phyloP scores from a whole-genome alignment of 2,888 invertebrate genomes.

The Mythimna pallens region DNA sequence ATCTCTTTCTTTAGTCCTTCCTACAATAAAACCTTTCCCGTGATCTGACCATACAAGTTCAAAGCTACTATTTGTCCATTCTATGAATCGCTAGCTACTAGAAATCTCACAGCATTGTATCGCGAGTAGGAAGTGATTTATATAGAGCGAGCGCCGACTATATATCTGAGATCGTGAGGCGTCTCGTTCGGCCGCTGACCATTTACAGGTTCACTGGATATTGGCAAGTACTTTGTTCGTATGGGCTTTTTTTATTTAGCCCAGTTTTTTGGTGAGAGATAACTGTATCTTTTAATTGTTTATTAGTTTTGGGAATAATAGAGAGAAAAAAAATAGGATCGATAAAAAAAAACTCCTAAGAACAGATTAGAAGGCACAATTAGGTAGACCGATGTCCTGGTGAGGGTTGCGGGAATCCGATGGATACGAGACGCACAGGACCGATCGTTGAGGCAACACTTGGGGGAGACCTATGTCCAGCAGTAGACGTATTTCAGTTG shows the following conservation, averaged over 20 bases:
- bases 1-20: not conserved
- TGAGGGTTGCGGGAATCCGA: too few species aligned
- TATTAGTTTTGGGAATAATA: not conserved
- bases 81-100: constrained; percentile 58
- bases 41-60: constrained; percentile 18
- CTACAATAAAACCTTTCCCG: constrained; percentile 16
- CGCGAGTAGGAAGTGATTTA: constrained; percentile 88
- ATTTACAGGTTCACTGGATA: constrained; percentile 76
- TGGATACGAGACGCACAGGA: too few species aligned
- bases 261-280: constrained; percentile 31
- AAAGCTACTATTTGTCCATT: constrained; percentile 50
- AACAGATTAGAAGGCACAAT: too few species aligned
- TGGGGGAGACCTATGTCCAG: too few species aligned
- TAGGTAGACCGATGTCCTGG: too few species aligned
- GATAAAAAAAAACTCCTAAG: not conserved
- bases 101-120: constrained; percentile 76
- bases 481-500: too few species aligned
- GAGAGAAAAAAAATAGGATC: not conserved
- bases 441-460: too few species aligned
- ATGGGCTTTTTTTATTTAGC: constrained; percentile 42
- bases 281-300: not conserved
- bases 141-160: constrained; percentile 81
- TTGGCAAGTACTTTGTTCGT: constrained; percentile 41
- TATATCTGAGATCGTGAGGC: constrained; percentile 87
- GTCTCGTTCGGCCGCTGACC: constrained; percentile 75